Percentiles rank a stretch among this genome's conserved stretches.
Evolutionary conservation across 2,888 invertebrate genomes (phyloP).

Genomic region (Stomorhina lunata): DNA sequence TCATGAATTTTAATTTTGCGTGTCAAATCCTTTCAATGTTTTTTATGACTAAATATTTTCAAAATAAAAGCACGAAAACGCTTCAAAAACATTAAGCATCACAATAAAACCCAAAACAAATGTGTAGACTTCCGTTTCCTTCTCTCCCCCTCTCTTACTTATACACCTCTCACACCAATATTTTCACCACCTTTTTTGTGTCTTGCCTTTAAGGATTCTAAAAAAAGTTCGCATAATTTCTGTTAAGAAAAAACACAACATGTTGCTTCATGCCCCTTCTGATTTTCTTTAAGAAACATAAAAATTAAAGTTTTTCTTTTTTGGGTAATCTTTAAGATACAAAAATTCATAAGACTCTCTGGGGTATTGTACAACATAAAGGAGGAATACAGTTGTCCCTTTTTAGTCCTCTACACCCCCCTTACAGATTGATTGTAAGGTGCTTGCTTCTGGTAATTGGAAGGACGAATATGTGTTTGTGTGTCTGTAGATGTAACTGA

Average conservation of each 20-base stretch:
- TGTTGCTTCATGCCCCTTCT: slow-evolving; percentile 27
- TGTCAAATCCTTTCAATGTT: slow-evolving; percentile 53
- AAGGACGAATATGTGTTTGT: no score
- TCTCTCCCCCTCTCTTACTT: background rate
- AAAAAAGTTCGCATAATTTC: background rate
- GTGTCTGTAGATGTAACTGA: no score
- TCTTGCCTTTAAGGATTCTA: background rate
- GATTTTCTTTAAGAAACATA: background rate
- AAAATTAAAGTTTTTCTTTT: slow-evolving; percentile 12
- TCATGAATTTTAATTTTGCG: slow-evolving; percentile 57
- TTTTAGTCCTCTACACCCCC: no score
- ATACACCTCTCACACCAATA: background rate
- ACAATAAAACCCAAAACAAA: slow-evolving; percentile 10
- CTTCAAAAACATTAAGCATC: background rate
- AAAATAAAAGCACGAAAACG: background rate
- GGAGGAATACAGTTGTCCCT: background rate
- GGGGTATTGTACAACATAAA: slow-evolving; percentile 13
- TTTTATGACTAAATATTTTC: background rate
- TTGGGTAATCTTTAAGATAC: slow-evolving; percentile 6
- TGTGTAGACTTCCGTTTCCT: background rate
- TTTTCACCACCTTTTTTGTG: no score
- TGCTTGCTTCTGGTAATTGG: no score
- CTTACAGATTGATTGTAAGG: no score
- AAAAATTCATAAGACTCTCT: slow-evolving; percentile 31
- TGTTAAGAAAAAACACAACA: background rate